Percentiles rank a stretch among this genome's conserved stretches.
Conservation (phyloP, 2,113 vertebrate genomes). For the Hippopotamus amphibius region DNA sequence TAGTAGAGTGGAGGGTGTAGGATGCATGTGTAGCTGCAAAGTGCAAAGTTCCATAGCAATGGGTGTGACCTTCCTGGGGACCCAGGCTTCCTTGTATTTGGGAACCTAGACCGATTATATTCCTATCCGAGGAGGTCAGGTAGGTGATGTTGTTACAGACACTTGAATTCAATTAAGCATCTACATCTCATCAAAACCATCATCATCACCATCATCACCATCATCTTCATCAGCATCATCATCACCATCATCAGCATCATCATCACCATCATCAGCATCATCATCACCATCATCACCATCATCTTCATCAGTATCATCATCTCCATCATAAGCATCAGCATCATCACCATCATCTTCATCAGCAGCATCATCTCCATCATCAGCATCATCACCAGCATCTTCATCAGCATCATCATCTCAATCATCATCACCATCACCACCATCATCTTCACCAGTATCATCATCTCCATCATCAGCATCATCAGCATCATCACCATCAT, state of each 20-base stretch:
- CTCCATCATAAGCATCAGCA: no score
- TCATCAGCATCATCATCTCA: no score
- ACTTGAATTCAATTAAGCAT: neutral
- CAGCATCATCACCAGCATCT: no score
- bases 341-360: no score
- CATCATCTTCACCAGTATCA: no score
- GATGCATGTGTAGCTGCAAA: neutral
- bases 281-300: no score
- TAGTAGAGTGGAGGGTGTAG: neutral
- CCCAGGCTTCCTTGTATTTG: neutral
- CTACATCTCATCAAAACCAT: neutral
- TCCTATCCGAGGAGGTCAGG: neutral
- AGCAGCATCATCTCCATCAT: no score
- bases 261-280: neutral
- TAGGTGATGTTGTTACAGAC: neutral
- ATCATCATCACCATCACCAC: no score
- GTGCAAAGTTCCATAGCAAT: neutral
- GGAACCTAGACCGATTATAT: neutral
- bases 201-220: no score
- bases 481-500: no score
- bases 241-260: neutral
- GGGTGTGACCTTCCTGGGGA: fast-evolving
- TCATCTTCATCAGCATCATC: neutral
- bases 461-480: no score
- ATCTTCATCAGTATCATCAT: no score